These are phyloP conservation scores for Sarcophilus harrisii DNA, from an alignment of 2,797 vertebrate genomes.

Conservation along the genomic window DNA sequence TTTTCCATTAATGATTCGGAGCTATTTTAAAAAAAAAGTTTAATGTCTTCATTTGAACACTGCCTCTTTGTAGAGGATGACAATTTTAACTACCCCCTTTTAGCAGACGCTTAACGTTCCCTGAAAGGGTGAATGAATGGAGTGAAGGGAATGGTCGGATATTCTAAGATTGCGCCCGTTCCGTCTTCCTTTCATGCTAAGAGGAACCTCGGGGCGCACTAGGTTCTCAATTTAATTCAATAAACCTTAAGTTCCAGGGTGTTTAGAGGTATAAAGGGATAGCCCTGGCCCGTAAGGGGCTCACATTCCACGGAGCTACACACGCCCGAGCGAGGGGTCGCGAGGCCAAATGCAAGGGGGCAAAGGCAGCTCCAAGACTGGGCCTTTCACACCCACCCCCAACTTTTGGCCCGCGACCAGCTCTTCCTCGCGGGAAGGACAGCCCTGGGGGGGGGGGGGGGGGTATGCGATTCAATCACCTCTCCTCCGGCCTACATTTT, in stretches of 20 bases:
- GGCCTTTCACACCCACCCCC: background rate
- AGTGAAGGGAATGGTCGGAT: background rate
- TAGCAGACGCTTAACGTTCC: background rate
- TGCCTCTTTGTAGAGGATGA: background rate
- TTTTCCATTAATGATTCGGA: background rate
- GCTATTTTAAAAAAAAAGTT: background rate
- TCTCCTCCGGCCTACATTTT: background rate
- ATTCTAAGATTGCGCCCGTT: too few relatives aligned
- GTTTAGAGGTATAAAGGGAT: background rate
- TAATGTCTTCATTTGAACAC: background rate
- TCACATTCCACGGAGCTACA: too few relatives aligned
- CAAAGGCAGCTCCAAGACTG: background rate
- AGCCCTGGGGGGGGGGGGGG: background rate
- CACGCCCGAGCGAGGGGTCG: background rate
- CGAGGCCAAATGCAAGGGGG: too few relatives aligned
- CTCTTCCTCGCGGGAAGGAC: background rate
- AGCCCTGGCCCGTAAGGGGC: background rate
- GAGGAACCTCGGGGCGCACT: background rate
- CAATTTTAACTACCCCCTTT: background rate
- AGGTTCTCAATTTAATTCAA: background rate
- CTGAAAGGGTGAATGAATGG: background rate
- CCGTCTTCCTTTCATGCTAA: too few relatives aligned
- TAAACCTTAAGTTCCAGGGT: background rate
- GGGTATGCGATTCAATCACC: background rate
- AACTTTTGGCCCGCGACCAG: too few relatives aligned